A percentile compares a stretch with the other conserved stretches of the same genome.
These are phyloP conservation scores for Entelurus aequoreus DNA, from an alignment of 2,113 vertebrate genomes.

Conservation along the genomic window DNA sequence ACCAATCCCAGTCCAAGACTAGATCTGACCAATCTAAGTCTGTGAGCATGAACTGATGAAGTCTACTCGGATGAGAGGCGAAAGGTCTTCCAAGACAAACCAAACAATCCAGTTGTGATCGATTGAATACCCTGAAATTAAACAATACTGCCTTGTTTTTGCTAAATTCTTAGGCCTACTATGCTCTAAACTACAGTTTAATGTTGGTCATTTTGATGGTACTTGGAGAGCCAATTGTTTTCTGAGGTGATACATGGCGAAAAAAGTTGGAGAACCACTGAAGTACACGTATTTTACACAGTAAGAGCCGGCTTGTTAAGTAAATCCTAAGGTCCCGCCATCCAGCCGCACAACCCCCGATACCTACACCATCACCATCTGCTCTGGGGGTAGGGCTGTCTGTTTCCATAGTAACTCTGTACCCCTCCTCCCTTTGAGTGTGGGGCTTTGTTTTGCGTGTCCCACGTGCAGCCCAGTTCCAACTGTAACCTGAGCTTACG, in stretches of 20 bases:
- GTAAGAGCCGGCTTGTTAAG: neutral
- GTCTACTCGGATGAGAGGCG: too few relatives aligned
- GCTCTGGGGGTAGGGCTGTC: slow-evolving; percentile 59
- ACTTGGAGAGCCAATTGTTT: too few relatives aligned
- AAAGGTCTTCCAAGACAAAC: too few relatives aligned
- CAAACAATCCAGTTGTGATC: too few relatives aligned
- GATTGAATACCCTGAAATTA: too few relatives aligned
- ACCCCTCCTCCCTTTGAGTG: slow-evolving; percentile 52
- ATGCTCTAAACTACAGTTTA: too few relatives aligned
- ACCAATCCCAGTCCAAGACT: too few relatives aligned
- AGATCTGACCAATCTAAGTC: too few relatives aligned
- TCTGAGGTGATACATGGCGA: too few relatives aligned
- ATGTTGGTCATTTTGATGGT: neutral
- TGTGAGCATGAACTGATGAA: too few relatives aligned
- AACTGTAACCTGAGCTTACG: slow-evolving; percentile 29
- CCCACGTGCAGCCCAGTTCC: slow-evolving; percentile 47
- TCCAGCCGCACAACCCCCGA: slow-evolving; percentile 50
- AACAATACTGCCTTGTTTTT: too few relatives aligned
- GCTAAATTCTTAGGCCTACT: too few relatives aligned
- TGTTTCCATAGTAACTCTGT: slow-evolving; percentile 57
- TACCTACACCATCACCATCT: slow-evolving; percentile 59
- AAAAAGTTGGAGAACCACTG: neutral
- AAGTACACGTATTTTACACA: neutral
- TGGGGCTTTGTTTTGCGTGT: slow-evolving; percentile 51
- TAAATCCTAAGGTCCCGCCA: slow-evolving; percentile 41